Evolutionary conservation across 2,888 invertebrate species (phyloP).

Genomic region (Scaptodrosophila latifasciaeformis): DNA sequence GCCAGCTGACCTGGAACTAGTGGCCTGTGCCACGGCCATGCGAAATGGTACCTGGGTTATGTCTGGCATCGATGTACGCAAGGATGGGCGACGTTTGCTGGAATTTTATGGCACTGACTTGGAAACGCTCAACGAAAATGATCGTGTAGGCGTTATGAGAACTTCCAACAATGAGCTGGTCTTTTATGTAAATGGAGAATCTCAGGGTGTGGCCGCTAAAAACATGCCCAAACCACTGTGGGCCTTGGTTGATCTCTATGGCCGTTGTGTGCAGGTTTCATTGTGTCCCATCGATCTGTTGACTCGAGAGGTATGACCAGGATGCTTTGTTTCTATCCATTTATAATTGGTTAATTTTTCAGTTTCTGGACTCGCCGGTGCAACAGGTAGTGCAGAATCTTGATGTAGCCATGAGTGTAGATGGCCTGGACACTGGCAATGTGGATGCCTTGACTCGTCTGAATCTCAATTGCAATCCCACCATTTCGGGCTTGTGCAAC

Average conservation of each 20-base stretch:
- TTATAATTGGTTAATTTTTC: neutral
- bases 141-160: conserved; percentile 88
- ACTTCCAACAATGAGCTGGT: conserved; percentile 87
- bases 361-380: conserved; percentile 47
- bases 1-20: conserved; percentile 81
- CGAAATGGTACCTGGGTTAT: conserved; percentile 92
- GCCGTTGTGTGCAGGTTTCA: conserved; percentile 88
- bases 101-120: conserved; percentile 91
- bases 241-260: conserved; percentile 88
- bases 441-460: conserved; percentile 32
- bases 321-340: no score
- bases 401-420: conserved; percentile 73
- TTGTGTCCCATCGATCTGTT: conserved; percentile 62
- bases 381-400: conserved; percentile 69
- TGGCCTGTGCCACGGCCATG: conserved; percentile 86
- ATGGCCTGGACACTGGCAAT: conserved; percentile 52
- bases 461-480: conserved; percentile 25
- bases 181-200: conserved; percentile 91
- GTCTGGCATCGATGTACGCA: conserved; percentile 89
- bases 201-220: conserved; percentile 88
- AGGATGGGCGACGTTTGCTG: conserved; percentile 87
- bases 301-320: conserved; percentile 47
- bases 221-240: conserved; percentile 85
- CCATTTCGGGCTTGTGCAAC: conserved; percentile 19
- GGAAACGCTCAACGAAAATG: conserved; percentile 87